phyloP scores from a whole-genome alignment of 1,140 invertebrate species.

The Drosophila pachea region DNA sequence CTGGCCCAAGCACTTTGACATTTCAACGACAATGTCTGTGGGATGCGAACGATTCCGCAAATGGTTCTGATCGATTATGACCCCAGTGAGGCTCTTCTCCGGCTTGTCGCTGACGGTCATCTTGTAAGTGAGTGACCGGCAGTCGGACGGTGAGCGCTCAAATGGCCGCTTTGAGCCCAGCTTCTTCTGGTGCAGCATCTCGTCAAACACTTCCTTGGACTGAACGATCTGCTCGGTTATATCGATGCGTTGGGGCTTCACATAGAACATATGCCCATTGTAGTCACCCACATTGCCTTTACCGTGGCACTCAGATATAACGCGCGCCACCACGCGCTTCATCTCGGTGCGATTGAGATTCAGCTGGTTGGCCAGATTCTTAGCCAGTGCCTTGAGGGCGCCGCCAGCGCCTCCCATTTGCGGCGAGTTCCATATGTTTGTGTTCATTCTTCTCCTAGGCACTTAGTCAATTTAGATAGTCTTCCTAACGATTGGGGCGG shows the following conservation, averaged over 20 bases:
- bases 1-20: neutral
- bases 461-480: conserved; percentile 17
- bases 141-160: neutral
- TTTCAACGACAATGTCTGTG: conserved; percentile 1
- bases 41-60: conserved; percentile 4
- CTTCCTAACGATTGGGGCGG: neutral
- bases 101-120: conserved; percentile 3
- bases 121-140: conserved; percentile 17
- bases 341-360: conserved; percentile 34
- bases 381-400: conserved; percentile 53
- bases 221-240: conserved; percentile 48
- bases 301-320: conserved; percentile 55
- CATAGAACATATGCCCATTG: conserved; percentile 62
- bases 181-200: conserved; percentile 39
- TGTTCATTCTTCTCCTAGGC: conserved; percentile 10
- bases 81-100: conserved; percentile 29
- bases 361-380: conserved; percentile 57
- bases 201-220: conserved; percentile 64
- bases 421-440: conserved; percentile 49
- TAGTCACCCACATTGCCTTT: conserved; percentile 52
- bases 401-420: conserved; percentile 52
- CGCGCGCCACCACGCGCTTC: conserved; percentile 66
- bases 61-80: conserved; percentile 41
- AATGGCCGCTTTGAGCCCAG: neutral
- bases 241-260: conserved; percentile 52